Evolutionary conservation across 2,113 vertebrate species (phyloP).

Genomic region (Phalacrocorax carbo): DNA sequence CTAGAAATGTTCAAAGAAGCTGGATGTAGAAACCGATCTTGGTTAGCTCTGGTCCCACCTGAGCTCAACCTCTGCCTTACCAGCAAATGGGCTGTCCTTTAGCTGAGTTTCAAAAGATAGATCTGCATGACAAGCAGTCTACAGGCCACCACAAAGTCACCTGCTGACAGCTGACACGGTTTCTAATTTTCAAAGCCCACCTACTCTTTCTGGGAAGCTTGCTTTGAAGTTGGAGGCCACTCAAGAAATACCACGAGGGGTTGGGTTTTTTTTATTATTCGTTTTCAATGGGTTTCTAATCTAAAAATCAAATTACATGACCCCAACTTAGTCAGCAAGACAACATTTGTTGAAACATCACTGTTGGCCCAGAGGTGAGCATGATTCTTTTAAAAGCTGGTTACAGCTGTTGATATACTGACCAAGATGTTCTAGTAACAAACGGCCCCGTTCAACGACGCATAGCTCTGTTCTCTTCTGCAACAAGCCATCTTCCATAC

Average conservation of each 20-base stretch:
- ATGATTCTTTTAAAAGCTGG: not conserved
- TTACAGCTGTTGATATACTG: not conserved
- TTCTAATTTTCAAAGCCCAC: not conserved
- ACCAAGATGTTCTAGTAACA: not conserved
- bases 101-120: not conserved
- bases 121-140: not conserved
- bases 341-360: not conserved
- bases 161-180: not conserved
- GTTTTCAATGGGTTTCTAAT: not conserved
- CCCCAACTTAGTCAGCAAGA: not conserved
- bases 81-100: not conserved
- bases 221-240: not conserved
- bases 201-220: not conserved
- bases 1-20: not conserved
- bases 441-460: not conserved
- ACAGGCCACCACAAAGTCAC: not conserved
- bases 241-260: not conserved
- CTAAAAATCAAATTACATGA: not conserved
- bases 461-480: not conserved
- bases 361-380: not conserved
- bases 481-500: not conserved
- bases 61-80: not conserved
- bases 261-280: not conserved
- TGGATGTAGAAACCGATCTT: not conserved
- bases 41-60: not conserved